Evolutionary conservation across 2,888 invertebrate species (phyloP), one percentile per base, ranked within the genome.

Genomic region (Eretmocerus hayati): DNA sequence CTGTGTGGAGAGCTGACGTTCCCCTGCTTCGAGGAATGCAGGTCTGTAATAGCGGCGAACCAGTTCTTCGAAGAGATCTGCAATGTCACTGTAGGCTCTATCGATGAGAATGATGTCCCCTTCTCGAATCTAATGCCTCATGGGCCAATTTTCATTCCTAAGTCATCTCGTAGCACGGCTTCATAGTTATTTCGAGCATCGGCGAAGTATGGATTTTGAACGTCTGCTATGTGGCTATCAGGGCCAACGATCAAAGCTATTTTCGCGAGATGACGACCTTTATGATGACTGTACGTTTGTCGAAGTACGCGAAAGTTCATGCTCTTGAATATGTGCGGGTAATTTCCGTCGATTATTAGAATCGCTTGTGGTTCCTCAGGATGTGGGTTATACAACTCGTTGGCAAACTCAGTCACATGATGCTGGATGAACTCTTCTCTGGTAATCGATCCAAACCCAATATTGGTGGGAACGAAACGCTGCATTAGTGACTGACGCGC

Each of bases 91-190:
- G 11, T 26, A 26, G 26, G 8, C 26, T 26, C 48, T 39, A 43
- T 55, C 52, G 6, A 50, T 40, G 38, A 55, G 15, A 4, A 50
- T 16, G 5, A 55, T 32, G 26, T 50, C 50, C n/a, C 22, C 23
- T 42, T 42, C 42, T 11, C 45, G 41, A 16, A 49, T 42, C 46
- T 21, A 46, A 13, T n/a, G 3, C 11, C 20, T 18, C 5, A 37
- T 37, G 8, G 11, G 11, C 11, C 26, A 6, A 26, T 26, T 26
- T 9, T 26, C 26, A 9, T 26, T n/a, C n/a, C n/a, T n/a, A n/a
- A n/a, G n/a, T n/a, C n/a, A n/a, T n/a, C n/a, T n/a, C n/a, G n/a
- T n/a, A n/a, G n/a, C n/a, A n/a, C n/a, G n/a, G n/a, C 26, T 26
- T 26, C 26, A 26, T 9, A 26, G 6, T 26, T 11, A 26, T 26